Evolutionary conservation across 2,797 vertebrate species (phyloP), one percentile per base, ranked within the genome.

Genomic region (Erithacus rubecula): DNA sequence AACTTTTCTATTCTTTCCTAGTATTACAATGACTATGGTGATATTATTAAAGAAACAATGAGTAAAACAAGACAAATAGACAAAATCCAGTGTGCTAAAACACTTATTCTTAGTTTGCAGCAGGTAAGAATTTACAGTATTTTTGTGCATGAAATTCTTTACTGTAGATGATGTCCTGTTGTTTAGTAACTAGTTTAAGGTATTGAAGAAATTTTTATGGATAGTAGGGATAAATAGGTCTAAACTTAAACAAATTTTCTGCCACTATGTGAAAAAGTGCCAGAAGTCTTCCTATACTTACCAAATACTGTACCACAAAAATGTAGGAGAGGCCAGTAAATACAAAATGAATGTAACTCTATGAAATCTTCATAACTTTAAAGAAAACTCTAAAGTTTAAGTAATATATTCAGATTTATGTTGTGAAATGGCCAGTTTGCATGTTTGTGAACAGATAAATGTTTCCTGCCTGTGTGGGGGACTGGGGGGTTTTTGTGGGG

Each of bases 1-100:
- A 96, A 10, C 6, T 18, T 72, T 29, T 85, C 83, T 3, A 32
- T 82, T 4, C 94, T 90, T 75, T 83, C 87, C 46, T 93, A 99
- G 99, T 99, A 99, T 98, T 99, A 99, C 97, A 99, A 99, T 62
- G 99, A 99, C 93, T 99, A 99, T 76, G 99, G 99, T 51, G 99
- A 99, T 97, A 99, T 99, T 96, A 99, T 99, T 97, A 99, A 99
- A 98, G 99, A 99, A 98, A 99, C 99, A 0, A 99, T 99, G 99
- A 99, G 99, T 97, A 99, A 99, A 98, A 99, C 99, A 60, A 98
- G 99, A 95, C 99, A 99, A 97, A 99, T 99, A 79, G 99, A 99
- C 97, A 99, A 99, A 98, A 99, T 99, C 96, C 99, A 99, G 55
- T 99, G 99, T 98, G 99, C 99, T 96, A 99, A 99, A 98, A 99